Base-by-base conservation (phyloP, 2,888 invertebrate genomes). In the Drosophila falleni region DNA sequence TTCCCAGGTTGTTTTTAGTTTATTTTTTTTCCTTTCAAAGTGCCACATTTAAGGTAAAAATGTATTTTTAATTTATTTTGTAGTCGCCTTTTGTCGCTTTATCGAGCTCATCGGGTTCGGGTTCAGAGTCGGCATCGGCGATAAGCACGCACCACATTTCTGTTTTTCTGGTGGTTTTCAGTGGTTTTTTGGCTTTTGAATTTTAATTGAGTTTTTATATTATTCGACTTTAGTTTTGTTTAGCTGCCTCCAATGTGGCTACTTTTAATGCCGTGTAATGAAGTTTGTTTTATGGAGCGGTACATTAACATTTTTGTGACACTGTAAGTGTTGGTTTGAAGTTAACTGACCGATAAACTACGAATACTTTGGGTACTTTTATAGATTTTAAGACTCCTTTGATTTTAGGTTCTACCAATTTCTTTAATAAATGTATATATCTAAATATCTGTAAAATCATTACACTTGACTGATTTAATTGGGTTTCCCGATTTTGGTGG, bases 11-110 rank as follows among this genome's bases (percentile, higher is more conserved):
- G 3, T 49, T 29, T 46, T 16, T 49, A 9, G 5, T n/a, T 33
- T 16, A 6, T 29, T 11, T 50, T 19, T 3, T 33, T 83, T 74
- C 68, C 76, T 89, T 80, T 83, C 79, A 81, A 89, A 89, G 89
- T 81, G 81, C 73, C 78, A 87, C 90, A 86, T 89, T 89, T 90
- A 78, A 78, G 81, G 58, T 78, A 79, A 87, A 89, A 90, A 89
- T 90, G 89, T 89, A 77, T 89, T 90, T 89, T 87, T 89, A 90
- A 89, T 90, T 89, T 89, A 89, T 89, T 90, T 89, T 47, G 74
- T 79, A 63, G 86, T 68, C 78, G 64, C 80, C 77, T 75, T 81
- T 78, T 74, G 75, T 75, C 68, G 78, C 79, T 81, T 80, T 89
- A 87, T 82, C 84, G 89, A 80, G 89, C 81, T 80, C 84, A 83